Percentiles rank a stretch among this genome's conserved stretches.
Conservation (phyloP, 2,113 vertebrate genomes). For the Plectropomus leopardus region DNA sequence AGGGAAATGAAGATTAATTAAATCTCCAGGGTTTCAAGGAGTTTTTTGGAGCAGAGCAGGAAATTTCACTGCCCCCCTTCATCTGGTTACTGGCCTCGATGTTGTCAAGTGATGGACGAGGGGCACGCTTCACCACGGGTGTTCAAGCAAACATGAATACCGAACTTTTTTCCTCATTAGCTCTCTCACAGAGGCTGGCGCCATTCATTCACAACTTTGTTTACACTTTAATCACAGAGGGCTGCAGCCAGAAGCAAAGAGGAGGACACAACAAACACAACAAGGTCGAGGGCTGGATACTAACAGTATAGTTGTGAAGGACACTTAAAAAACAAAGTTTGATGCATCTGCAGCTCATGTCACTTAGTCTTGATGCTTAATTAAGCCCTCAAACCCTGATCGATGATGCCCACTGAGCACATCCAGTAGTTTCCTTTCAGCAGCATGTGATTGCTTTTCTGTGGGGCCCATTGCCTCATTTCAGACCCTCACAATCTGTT, state of each 20-base stretch:
- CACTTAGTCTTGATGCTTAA: background rate
- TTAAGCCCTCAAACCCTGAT: background rate
- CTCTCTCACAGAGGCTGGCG: background rate
- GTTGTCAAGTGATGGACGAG: constrained; percentile 50
- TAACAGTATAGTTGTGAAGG: background rate
- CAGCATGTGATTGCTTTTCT: constrained; percentile 37
- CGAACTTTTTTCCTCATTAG: constrained; percentile 32
- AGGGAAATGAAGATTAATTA: constrained; percentile 74
- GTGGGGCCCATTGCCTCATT: constrained; percentile 55
- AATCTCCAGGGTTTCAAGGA: constrained; percentile 63
- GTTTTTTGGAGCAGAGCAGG: constrained; percentile 34
- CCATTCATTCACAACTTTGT: constrained; percentile 24
- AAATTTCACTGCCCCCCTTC: constrained; percentile 33
- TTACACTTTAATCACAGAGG: constrained; percentile 25
- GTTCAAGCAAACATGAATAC: constrained; percentile 24
- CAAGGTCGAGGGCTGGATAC: background rate
- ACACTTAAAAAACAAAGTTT: constrained; percentile 5
- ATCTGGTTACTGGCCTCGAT: constrained; percentile 37
- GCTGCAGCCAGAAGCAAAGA: background rate
- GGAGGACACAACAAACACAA: background rate
- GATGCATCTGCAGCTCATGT: background rate
- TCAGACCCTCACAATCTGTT: constrained; percentile 48
- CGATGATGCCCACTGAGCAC: constrained; percentile 20
- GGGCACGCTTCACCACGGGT: constrained; percentile 29
- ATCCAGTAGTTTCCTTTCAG: constrained; percentile 9